Evolutionary conservation across 2,888 invertebrate species (phyloP), one percentile per base, ranked within the genome.

Genomic region (Saturnia japonica): DNA sequence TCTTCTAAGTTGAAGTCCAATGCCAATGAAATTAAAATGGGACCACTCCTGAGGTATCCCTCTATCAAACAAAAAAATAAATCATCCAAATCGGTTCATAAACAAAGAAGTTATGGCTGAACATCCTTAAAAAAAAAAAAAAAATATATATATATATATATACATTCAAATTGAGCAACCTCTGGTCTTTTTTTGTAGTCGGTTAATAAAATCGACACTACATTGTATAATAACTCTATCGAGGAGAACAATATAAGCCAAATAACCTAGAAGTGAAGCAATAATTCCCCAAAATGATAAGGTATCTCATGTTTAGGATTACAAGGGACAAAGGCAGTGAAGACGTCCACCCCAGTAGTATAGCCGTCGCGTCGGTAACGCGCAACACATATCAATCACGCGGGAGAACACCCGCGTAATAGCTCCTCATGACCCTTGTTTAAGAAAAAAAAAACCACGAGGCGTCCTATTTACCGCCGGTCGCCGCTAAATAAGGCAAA

Each of bases 321-420:
- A 74, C 74, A 76, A 73, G 73, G 74, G 72, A 72, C 68, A 34
- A 54, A 60, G 11, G 57, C 68, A 7, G 54, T 22, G 57, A 57
- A 68, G n/a, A 7, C 57, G 62, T 57, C 73, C 75, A 68, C 74
- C 57, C 57, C 71, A 72, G 72, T 78, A 25, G 72, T 74, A 34
- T 19, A 40, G 28, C 60, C 9, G n/a, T n/a, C n/a, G 40, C 64
- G 40, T 64, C 40, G 40, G 40, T 76, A 72, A 74, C 80, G 81
- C 80, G 80, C 77, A 80, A 81, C 79, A 78, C 82, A 84, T 83
- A 90, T 91, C 90, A 88, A 90, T 90, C 90, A 91, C 86, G 80
- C 81, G 82, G 84, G 85, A 89, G 88, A 90, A 88, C 82, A 88
- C 82, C 85, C 88, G 86, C 79, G 87, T 90, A 90, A 91, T 88